phyloP scores from a whole-genome alignment of 2,888 invertebrate genomes.

The Chironomus riparius region DNA sequence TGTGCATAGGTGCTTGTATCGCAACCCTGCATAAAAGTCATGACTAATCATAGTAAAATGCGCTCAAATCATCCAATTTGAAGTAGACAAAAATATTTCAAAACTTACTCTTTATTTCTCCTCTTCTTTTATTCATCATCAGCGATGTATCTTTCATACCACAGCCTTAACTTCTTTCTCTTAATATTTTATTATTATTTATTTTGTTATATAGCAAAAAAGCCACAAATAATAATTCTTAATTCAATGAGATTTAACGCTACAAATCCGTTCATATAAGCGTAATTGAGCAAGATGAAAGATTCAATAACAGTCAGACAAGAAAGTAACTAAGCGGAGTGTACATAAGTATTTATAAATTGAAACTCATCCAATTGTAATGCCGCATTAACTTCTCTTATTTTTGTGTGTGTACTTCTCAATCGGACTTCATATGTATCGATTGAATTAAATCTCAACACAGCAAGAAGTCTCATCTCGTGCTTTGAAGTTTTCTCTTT shows the following conservation, averaged over 20 bases:
- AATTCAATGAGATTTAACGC: background rate
- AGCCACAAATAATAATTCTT: conserved; percentile 3
- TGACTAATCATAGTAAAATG: too few species aligned
- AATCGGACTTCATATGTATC: background rate
- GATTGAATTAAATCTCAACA: background rate
- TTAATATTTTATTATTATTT: background rate
- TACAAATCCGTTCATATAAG: conserved; percentile 4
- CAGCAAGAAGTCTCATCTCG: background rate
- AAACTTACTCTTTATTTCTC: background rate
- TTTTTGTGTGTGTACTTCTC: too few species aligned
- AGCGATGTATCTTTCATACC: too few species aligned
- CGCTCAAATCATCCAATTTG: background rate
- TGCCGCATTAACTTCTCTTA: conserved; percentile 11
- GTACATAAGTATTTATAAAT: background rate
- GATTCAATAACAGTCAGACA: background rate
- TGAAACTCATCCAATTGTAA: conserved; percentile 14
- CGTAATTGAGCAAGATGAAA: conserved; percentile 16
- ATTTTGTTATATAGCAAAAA: background rate
- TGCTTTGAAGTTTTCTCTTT: background rate
- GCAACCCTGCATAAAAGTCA: too few species aligned
- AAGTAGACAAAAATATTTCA: background rate
- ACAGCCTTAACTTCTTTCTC: too few species aligned
- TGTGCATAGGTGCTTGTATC: too few species aligned
- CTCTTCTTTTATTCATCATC: background rate
- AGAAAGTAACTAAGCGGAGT: background rate